Evolutionary conservation across 2,888 invertebrate species (phyloP).

Genomic region (Rhopalosiphum nymphaeae): DNA sequence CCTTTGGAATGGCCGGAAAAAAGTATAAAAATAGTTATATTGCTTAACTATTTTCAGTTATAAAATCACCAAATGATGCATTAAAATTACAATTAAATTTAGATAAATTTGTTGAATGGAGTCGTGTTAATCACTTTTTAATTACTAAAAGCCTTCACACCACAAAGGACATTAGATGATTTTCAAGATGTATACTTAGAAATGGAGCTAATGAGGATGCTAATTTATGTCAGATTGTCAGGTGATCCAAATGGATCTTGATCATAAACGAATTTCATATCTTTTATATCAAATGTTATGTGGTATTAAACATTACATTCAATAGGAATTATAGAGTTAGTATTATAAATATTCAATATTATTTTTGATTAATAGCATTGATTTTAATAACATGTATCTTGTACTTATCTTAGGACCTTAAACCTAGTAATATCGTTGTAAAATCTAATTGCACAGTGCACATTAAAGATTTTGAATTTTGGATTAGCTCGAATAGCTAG

Average conservation of each 20-base stretch:
- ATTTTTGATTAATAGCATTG: neutral
- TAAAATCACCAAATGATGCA: too few relatives aligned
- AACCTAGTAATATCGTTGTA: slow-evolving; percentile 99
- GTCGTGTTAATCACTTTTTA: too few relatives aligned
- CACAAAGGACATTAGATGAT: slow-evolving; percentile 96
- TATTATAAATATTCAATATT: slow-evolving; percentile 63
- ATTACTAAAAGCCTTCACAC: slow-evolving; percentile 99
- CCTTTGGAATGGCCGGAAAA: too few relatives aligned
- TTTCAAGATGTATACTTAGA: slow-evolving; percentile 99
- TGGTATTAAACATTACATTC: slow-evolving; percentile 99
- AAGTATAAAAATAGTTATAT: too few relatives aligned
- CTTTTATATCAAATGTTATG: slow-evolving; percentile 99
- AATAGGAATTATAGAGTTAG: slow-evolving; percentile 95
- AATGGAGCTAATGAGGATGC: slow-evolving; percentile 99
- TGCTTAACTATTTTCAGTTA: too few relatives aligned
- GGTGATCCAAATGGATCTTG: slow-evolving; percentile 99
- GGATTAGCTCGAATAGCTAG: slow-evolving; percentile 98
- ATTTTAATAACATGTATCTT: neutral
- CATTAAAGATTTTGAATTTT: slow-evolving; percentile 98
- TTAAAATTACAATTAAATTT: too few relatives aligned
- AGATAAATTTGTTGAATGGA: too few relatives aligned
- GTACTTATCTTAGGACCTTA: slow-evolving; percentile 89
- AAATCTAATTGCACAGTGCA: slow-evolving; percentile 99
- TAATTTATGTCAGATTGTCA: slow-evolving; percentile 98
- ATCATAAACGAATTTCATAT: slow-evolving; percentile 99